Percentiles rank a stretch among this genome's conserved stretches.
Conservation (phyloP, 2,797 vertebrate genomes). For the Protonibea diacanthus region DNA sequence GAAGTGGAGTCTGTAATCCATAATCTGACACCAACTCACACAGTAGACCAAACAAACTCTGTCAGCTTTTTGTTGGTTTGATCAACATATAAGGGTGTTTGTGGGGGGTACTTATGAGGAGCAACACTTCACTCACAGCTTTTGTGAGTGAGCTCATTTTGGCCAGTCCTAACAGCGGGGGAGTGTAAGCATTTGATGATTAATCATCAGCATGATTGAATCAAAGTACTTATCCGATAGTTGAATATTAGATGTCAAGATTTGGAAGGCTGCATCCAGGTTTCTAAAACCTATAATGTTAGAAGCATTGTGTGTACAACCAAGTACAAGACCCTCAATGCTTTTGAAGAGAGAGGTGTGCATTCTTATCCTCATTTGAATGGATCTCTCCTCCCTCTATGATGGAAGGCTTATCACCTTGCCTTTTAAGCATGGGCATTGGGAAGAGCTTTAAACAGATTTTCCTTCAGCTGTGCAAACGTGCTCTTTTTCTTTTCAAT, state of each 20-base stretch:
- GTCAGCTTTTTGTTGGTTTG: conserved; percentile 14
- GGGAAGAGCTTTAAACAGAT: not conserved
- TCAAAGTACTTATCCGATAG: not conserved
- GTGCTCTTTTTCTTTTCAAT: not conserved
- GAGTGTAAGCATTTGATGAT: not conserved
- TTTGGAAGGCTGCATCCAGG: rapidly evolving
- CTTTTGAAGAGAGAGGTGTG: not conserved
- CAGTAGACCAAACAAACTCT: conserved; percentile 28
- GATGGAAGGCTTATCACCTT: not conserved
- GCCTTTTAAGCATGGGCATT: not conserved
- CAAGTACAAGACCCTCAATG: not conserved
- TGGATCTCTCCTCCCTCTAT: not conserved
- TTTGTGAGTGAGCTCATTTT: not conserved
- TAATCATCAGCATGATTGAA: not conserved
- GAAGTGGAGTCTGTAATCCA: conserved; percentile 53
- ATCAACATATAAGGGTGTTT: conserved; percentile 11
- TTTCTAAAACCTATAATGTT: not conserved
- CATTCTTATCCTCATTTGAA: not conserved
- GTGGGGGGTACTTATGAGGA: not conserved
- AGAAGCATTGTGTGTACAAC: not conserved
- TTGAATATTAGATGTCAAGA: not conserved
- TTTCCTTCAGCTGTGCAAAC: too few relatives aligned
- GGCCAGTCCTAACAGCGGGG: not conserved
- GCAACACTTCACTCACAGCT: not conserved
- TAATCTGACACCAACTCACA: conserved; percentile 52